phyloP scores from a whole-genome alignment of 2,888 invertebrate genomes.

The Tipula helvola region DNA sequence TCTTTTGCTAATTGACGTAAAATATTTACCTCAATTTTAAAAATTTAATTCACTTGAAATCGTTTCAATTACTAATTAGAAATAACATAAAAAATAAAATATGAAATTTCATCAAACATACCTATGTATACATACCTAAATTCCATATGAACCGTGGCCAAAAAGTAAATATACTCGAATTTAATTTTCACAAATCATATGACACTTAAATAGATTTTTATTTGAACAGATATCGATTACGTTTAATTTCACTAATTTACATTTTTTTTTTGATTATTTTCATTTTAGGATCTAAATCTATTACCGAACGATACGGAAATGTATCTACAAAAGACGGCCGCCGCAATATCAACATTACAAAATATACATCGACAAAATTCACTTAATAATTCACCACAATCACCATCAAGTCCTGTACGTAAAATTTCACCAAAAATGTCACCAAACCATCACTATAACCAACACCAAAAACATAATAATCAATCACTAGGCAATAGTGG shows the following conservation, averaged over 20 bases:
- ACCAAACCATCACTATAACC: slow-evolving; percentile 15
- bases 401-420: slow-evolving; percentile 11
- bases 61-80: background rate
- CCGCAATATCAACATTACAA: slow-evolving; percentile 29
- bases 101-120: background rate
- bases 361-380: slow-evolving; percentile 32
- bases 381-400: slow-evolving; percentile 21
- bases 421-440: slow-evolving; percentile 21
- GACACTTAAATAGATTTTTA: background rate
- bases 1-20: background rate
- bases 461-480: slow-evolving; percentile 18
- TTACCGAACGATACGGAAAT: slow-evolving; percentile 37
- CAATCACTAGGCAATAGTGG: background rate
- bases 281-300: slow-evolving; percentile 20
- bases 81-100: background rate
- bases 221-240: background rate
- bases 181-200: background rate
- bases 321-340: slow-evolving; percentile 42
- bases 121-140: background rate
- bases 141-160: background rate
- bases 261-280: background rate
- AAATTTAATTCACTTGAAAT: background rate
- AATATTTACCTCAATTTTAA: background rate
- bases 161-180: background rate
- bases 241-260: background rate